Evolutionary conservation across 1,140 invertebrate species (phyloP).

Genomic region (Odontomachus brunneus): DNA sequence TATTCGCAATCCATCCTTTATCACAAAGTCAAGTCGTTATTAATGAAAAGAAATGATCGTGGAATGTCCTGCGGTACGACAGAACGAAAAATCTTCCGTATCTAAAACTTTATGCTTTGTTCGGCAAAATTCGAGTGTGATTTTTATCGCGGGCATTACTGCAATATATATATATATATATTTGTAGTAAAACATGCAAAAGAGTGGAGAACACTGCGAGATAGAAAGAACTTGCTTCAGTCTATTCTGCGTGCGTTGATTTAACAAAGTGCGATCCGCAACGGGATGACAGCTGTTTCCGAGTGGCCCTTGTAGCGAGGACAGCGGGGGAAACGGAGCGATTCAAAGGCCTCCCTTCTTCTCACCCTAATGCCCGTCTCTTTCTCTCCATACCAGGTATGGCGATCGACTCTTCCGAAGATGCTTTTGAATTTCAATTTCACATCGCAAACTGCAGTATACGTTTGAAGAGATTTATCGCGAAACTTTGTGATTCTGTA

Average conservation of each 20-base stretch:
- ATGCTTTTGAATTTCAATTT: conserved; percentile 61
- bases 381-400: conserved; percentile 37
- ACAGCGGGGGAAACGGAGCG: conserved; percentile 65
- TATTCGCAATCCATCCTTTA: conserved; percentile 79
- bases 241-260: conserved; percentile 57
- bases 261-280: conserved; percentile 65
- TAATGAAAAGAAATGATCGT: conserved; percentile 53
- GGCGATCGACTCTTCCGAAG: conserved; percentile 35
- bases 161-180: too few relatives aligned
- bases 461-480: conserved; percentile 34
- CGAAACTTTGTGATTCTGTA: conserved; percentile 17
- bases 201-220: conserved; percentile 59
- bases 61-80: not conserved
- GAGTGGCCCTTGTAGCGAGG: conserved; percentile 64
- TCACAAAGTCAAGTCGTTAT: conserved; percentile 65
- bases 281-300: conserved; percentile 77
- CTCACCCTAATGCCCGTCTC: conserved; percentile 25
- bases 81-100: not conserved
- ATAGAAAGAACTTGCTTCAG: conserved; percentile 67
- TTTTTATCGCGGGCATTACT: not conserved
- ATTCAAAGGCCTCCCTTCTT: conserved; percentile 56
- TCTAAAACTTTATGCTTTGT: too few relatives aligned
- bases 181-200: not conserved
- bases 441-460: conserved; percentile 11
- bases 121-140: not conserved